Conservation (phyloP, 1,140 invertebrate species). For the Eulimnadia texana region DNA sequence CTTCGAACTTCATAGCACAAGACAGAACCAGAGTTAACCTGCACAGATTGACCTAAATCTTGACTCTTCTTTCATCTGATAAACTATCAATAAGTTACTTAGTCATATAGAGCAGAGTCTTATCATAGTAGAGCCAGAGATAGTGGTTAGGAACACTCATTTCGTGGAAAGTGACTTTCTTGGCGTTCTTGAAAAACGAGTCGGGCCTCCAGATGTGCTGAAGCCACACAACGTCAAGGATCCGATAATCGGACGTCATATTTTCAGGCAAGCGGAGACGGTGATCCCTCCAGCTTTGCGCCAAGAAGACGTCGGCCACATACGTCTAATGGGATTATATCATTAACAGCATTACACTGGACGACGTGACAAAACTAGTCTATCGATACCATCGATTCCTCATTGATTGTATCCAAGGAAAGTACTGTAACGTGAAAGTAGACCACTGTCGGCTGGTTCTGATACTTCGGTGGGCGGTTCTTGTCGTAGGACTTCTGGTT, state of each 20-base stretch:
- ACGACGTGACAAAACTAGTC: neutral
- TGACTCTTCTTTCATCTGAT: too few species aligned
- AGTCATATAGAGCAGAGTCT: constrained; percentile 77
- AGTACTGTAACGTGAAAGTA: constrained; percentile 80
- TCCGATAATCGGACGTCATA: constrained; percentile 81
- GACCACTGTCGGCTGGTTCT: constrained; percentile 59
- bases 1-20: constrained; percentile 85
- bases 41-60: too few species aligned
- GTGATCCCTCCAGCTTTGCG: constrained; percentile 80
- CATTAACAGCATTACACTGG: neutral
- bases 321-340: constrained; percentile 49
- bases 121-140: constrained; percentile 78
- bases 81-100: too few species aligned
- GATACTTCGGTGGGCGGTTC: constrained; percentile 67
- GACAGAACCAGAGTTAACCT: constrained; percentile 72
- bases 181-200: constrained; percentile 85
- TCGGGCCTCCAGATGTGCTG: constrained; percentile 82
- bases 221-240: constrained; percentile 76
- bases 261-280: constrained; percentile 69
- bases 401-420: constrained; percentile 74
- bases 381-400: constrained; percentile 70
- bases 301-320: constrained; percentile 79
- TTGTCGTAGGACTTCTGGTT: constrained; percentile 78
- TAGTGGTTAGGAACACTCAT: constrained; percentile 92
- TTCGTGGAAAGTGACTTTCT: constrained; percentile 82